These are phyloP conservation scores for Lymantria dispar DNA, from an alignment of 2,888 invertebrate genomes.

Conservation along the genomic window DNA sequence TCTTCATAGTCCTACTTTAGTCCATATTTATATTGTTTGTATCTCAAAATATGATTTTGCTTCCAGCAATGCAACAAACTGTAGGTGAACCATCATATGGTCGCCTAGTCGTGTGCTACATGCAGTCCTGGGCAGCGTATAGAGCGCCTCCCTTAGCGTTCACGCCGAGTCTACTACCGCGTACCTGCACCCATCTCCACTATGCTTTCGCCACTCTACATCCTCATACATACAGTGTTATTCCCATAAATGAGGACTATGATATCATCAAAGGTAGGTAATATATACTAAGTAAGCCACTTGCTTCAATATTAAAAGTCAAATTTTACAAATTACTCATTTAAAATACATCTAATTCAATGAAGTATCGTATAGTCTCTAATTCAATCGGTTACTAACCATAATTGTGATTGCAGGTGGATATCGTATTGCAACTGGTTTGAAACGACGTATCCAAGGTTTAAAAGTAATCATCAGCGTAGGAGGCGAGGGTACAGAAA, in stretches of 20 bases:
- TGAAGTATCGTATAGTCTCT: too few relatives aligned
- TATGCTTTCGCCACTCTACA: conserved; percentile 88
- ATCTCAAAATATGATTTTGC: background rate
- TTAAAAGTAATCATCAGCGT: conserved; percentile 88
- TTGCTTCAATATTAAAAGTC: too few relatives aligned
- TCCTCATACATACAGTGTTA: conserved; percentile 83
- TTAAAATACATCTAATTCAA: too few relatives aligned
- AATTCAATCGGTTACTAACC: background rate
- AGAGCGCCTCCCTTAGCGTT: conserved; percentile 86
- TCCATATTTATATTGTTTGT: background rate
- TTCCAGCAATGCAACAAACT: conserved; percentile 67
- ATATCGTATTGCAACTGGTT: conserved; percentile 85
- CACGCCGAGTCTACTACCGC: conserved; percentile 84
- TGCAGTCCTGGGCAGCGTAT: conserved; percentile 86
- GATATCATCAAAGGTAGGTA: conserved; percentile 86
- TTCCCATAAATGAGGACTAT: conserved; percentile 86
- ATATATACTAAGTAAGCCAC: background rate
- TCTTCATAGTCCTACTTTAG: background rate
- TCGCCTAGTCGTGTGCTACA: conserved; percentile 85
- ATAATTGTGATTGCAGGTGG: conserved; percentile 77
- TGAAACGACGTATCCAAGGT: conserved; percentile 85
- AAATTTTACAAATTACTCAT: too few relatives aligned
- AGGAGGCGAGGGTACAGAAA: conserved; percentile 85
- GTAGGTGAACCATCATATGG: conserved; percentile 42
- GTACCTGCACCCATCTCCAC: conserved; percentile 88